Evolutionary conservation across 2,888 invertebrate genomes (phyloP).

Genomic region (Chironomus tentans): DNA sequence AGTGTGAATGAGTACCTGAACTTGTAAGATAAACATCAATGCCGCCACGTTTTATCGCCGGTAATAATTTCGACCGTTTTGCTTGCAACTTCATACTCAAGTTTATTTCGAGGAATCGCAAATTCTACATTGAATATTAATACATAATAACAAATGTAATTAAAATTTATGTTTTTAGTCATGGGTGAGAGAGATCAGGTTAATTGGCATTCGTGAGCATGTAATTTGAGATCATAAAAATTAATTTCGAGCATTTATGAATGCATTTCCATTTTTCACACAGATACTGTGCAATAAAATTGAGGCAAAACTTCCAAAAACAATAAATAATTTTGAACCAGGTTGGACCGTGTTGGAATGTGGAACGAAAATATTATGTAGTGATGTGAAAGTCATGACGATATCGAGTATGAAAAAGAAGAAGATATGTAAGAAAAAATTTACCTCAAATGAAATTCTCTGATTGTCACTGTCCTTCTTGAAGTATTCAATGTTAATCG

Average conservation of each 20-base stretch:
- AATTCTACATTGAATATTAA: constrained; percentile 44
- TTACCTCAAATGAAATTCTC: constrained; percentile 67
- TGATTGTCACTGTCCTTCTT: constrained; percentile 65
- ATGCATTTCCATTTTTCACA: no score
- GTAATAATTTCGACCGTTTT: constrained; percentile 68
- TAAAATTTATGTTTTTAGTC: not conserved
- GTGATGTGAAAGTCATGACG: not conserved
- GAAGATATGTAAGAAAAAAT: not conserved
- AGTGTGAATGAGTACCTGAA: constrained; percentile 52
- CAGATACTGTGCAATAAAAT: no score
- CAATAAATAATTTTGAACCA: not conserved
- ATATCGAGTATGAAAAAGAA: not conserved
- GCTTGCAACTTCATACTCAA: constrained; percentile 62
- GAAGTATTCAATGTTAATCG: constrained; percentile 75
- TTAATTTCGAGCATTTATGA: no score
- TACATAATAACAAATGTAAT: not conserved
- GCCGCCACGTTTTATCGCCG: constrained; percentile 72
- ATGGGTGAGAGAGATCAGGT: not conserved
- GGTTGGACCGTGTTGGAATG: not conserved
- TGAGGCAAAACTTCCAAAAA: not conserved
- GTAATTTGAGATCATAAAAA: no score
- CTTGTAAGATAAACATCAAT: constrained; percentile 78
- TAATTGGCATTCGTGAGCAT: no score
- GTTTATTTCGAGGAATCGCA: constrained; percentile 66
- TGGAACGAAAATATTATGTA: no score